Conservation (phyloP, 2,888 invertebrate genomes). For the Patella depressa region DNA sequence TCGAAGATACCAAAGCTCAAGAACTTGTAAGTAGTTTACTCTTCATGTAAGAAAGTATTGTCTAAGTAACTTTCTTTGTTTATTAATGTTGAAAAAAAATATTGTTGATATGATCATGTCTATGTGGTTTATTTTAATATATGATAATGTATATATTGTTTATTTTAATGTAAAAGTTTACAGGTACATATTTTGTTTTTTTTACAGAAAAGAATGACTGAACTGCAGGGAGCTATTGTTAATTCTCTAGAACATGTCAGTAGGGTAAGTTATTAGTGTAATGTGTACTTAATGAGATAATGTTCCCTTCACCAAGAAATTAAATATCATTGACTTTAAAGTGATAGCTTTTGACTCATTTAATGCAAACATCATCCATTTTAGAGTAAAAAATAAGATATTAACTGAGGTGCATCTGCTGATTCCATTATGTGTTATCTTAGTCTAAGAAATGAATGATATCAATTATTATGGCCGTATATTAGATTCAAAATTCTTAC, state of each 20-base stretch:
- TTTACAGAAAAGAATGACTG: slow-evolving; percentile 75
- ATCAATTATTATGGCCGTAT: too few species aligned
- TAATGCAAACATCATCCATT: too few species aligned
- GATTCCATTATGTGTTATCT: too few species aligned
- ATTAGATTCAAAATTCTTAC: too few species aligned
- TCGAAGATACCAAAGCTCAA: slow-evolving; percentile 73
- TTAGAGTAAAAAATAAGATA: too few species aligned
- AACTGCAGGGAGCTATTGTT: slow-evolving; percentile 78
- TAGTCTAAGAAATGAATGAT: too few species aligned
- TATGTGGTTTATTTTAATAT: neutral
- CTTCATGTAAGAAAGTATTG: neutral
- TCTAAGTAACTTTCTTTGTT: neutral
- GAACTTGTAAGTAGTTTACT: slow-evolving; percentile 73
- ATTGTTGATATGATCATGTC: slow-evolving; percentile 7
- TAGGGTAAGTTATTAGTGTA: slow-evolving; percentile 63
- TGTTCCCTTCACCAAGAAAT: too few species aligned
- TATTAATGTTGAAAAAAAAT: neutral
- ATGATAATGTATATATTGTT: neutral
- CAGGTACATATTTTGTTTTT: neutral
- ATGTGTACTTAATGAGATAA: neutral
- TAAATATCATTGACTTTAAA: too few species aligned
- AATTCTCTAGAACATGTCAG: slow-evolving; percentile 80
- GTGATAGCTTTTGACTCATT: too few species aligned
- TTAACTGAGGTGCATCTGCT: too few species aligned
- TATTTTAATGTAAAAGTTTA: neutral